Evolutionary conservation across 2,797 vertebrate species (phyloP), one percentile per base, ranked within the genome.

Genomic region (Astyanax mexicanus): DNA sequence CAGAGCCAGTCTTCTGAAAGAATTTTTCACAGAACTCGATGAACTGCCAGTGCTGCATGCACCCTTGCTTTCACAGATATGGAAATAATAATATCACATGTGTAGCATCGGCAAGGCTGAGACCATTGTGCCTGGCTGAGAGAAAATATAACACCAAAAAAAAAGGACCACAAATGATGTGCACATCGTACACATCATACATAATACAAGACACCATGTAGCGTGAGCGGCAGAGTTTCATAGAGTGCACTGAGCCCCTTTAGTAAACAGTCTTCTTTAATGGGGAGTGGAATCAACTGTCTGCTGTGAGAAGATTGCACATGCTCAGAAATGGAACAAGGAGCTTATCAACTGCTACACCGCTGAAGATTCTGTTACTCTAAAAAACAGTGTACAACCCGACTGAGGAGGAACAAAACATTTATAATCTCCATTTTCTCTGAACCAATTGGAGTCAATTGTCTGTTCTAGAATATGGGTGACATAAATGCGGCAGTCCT

Each of bases 241-340:
- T 21, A 21, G 60, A 25, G 62, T 12, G 21, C 23, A 10, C 38
- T 37, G 17, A 29, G 25, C 13, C 42, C 65, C 35, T 40, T 42
- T 75, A 55, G 49, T 64, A 57, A 71, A 71, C 44, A 52, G 52
- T 37, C 66, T 29, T 51, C 54, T 69, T 60, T 44, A 49, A 55
- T 44, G 23, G 6, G 60, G 32, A 45, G 70, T 21, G 57, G 15
- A 45, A 19, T n/a, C 52, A 17, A 11, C 37, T 35, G 37, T 37
- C 57, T 54, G 47, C 64, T 37, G 54, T 27, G 55, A 69, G 72
- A 45, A 58, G 69, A 49, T 19, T 54, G 70, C 0, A 12, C 49
- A 68, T 61, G 64, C 23, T 60, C 47, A 44, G n/a, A 51, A 55
- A 68, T 1, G 3, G 52, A 51, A 45, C 9, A 38, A 38, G 25